Evolutionary conservation across 2,797 vertebrate genomes (phyloP).

Genomic region (Meriones psammophilus): DNA sequence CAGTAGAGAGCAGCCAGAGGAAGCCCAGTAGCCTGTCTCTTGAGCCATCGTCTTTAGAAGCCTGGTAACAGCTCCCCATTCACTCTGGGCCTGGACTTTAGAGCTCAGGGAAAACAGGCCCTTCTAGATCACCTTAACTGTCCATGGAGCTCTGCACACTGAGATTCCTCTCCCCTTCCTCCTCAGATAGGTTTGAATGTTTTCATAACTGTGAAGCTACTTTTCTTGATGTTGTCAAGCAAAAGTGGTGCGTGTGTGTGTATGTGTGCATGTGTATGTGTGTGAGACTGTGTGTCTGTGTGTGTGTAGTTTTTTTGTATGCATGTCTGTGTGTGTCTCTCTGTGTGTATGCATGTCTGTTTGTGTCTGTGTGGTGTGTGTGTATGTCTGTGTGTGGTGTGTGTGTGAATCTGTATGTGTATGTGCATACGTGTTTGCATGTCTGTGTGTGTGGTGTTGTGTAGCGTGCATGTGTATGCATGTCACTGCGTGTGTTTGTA

Average conservation of each 20-base stretch:
- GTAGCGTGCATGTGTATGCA: not conserved
- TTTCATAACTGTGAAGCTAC: not conserved
- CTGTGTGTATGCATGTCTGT: not conserved
- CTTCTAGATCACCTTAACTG: not conserved
- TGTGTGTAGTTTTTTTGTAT: not conserved
- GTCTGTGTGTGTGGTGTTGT: no score
- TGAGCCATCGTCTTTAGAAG: not conserved
- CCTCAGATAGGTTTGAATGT: not conserved
- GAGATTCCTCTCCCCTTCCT: not conserved
- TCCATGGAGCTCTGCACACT: not conserved
- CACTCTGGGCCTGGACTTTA: not conserved
- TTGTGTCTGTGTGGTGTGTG: not conserved
- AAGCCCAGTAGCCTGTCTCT: not conserved
- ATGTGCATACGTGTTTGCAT: no score
- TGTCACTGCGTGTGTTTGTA: not conserved
- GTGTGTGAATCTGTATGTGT: not conserved
- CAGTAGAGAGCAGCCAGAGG: not conserved
- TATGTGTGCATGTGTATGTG: not conserved
- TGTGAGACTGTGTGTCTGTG: not conserved
- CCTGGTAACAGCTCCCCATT: not conserved
- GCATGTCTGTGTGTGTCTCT: not conserved
- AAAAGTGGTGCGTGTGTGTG: not conserved
- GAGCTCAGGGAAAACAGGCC: not conserved
- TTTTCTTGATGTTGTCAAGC: constrained; percentile 3
- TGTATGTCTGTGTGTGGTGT: not conserved